Base-by-base conservation (phyloP, 2,797 vertebrate species). In the Brachyalestes nurse region DNA sequence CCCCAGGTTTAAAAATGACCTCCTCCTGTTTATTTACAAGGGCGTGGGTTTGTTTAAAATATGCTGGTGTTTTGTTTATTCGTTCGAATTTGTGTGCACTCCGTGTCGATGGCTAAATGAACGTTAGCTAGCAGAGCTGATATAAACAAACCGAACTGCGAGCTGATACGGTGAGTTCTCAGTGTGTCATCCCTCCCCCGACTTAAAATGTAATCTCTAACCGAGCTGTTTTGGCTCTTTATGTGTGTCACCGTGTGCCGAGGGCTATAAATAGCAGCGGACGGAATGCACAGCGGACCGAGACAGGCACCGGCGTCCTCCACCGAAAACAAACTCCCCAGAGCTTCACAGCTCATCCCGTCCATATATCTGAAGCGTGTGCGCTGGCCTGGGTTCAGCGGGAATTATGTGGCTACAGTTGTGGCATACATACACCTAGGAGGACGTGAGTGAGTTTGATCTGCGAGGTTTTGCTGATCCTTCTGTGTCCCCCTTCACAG, bases 191-290 rank as follows among this genome's bases (percentile, higher is more conserved):
- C 58, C 42, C 72, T 40, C 42, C 17, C 23, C 21, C 45, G 72
- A 65, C 57, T 79, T 82, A 47, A 69, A 74, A 25, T 58, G 73
- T 78, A 88, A 87, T 84, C 80, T 65, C 86, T 28, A 83, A 83
- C 86, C 85, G 81, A 86, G 85, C 88, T 90, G 79, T 88, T 83
- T 86, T 82, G 83, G 85, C 90, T 88, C 88, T 66, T 88, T 86
- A 90, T 92, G 87, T 91, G 83, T 91, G 91, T 93, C 90, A 93
- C 90, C 91, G 87, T 90, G 87, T 88, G 90, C 76, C 83, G 76
- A 65, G 75, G 75, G 79, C 92, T 95, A 95, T 95, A 93, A 93
- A 91, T 95, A 95, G 90, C 72, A 85, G 72, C 82, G 83, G 86
- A 78, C 83, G 90, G 91, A 92, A 93, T 92, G 92, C 74, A 73